Evolutionary conservation across 2,888 invertebrate genomes (phyloP), one percentile per base, ranked within the genome.

Genomic region (Bembecia ichneumoniformis): DNA sequence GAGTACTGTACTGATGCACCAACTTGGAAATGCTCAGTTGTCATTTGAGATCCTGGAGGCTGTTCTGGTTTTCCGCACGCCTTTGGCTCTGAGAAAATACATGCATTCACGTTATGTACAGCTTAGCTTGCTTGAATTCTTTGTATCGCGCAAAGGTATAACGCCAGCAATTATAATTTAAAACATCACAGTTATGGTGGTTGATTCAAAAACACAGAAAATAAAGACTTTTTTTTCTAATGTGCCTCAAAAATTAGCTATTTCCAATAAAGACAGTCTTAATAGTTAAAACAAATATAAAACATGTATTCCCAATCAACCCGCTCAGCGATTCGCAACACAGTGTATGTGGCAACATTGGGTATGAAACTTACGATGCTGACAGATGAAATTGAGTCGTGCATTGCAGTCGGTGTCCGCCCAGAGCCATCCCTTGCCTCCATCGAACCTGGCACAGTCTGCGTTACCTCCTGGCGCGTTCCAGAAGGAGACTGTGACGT

Each of bases 361-460:
- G 20, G 28, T 4, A 28, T 28, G 28, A 40, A 40, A 92, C 94
- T 93, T 88, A 95, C 95, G 94, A 82, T 97, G 96, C 80, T 97
- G 97, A 74, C 97, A 97, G 57, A 97, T 96, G 81, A 93, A 97
- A 82, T 96, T 96, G 57, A 96, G 87, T 59, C 91, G 90, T 48
- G 93, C 90, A 54, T 91, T 91, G 77, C 97, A 97, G 69, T 96
- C 94, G 16, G 96, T 96, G 71, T 96, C 96, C 1, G 95, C 95
- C 97, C 97, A 97, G 0, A 97, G 89, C 96, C 97, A 97, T 20
- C 96, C 96, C 73, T 95, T 96, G 64, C 95, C 94, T 53, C 97
- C 96, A 72, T 97, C 96, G 77, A 95, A 97, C 48, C 96, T 87
- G 1, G 96, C 95, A 71, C 97, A 97, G 63, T 94, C 93, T 53